phyloP scores from a whole-genome alignment of 2,888 invertebrate species.

The Zaprionus lineosus region DNA sequence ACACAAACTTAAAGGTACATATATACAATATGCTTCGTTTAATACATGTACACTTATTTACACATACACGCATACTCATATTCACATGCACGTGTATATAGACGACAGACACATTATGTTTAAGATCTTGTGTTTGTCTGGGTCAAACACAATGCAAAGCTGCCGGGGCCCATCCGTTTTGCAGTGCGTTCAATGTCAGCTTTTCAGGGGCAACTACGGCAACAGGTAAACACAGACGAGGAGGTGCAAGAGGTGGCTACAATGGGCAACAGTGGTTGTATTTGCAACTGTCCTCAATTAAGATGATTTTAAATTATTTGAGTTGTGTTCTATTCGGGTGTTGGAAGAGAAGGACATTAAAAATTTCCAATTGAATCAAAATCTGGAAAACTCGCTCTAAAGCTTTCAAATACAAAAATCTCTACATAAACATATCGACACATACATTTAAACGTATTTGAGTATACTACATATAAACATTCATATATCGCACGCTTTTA shows the following conservation, averaged over 20 bases:
- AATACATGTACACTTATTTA: neutral
- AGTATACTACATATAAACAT: neutral
- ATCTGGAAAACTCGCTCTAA: neutral
- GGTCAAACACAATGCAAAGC: slow-evolving; percentile 6
- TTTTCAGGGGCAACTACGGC: slow-evolving; percentile 44
- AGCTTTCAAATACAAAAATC: slow-evolving; percentile 5
- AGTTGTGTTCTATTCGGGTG: no score
- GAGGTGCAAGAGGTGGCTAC: neutral
- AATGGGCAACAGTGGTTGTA: slow-evolving; percentile 2
- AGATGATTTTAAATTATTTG: slow-evolving; percentile 15
- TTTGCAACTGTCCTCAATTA: slow-evolving; percentile 8
- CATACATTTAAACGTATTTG: no score
- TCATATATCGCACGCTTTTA: slow-evolving; percentile 9
- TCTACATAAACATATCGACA: no score
- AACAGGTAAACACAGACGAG: slow-evolving; percentile 39
- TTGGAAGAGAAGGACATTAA: neutral
- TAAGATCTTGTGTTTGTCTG: slow-evolving; percentile 1
- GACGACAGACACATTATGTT: neutral
- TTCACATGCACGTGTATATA: neutral
- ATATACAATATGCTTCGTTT: neutral
- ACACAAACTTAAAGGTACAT: no score
- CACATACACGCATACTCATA: neutral
- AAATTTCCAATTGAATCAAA: slow-evolving; percentile 8
- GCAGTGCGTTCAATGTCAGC: slow-evolving; percentile 12
- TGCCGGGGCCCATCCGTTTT: slow-evolving; percentile 2